Percentiles rank a stretch among this genome's conserved stretches.
phyloP scores from a whole-genome alignment of 2,797 vertebrate genomes.

The Oreochromis mossambicus region DNA sequence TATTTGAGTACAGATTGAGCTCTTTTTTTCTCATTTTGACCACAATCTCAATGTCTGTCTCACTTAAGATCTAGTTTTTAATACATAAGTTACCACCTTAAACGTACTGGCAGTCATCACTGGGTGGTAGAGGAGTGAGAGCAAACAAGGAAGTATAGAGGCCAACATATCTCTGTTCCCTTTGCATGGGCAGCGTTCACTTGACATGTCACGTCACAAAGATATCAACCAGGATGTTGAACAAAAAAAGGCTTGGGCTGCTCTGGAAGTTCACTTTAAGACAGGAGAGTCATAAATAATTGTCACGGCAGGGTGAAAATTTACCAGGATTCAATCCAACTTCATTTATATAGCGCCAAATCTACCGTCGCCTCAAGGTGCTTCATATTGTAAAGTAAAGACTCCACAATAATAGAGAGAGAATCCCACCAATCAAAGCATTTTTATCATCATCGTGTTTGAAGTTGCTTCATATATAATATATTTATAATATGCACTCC shows the following conservation, averaged over 20 bases:
- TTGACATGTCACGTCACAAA: not conserved
- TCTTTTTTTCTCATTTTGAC: not conserved
- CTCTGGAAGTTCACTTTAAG: not conserved
- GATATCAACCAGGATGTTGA: not conserved
- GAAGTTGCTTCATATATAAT: not conserved
- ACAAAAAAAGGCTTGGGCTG: not conserved
- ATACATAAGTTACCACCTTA: not conserved
- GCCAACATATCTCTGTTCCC: not conserved
- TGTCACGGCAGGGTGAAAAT: not conserved
- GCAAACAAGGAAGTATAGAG: conserved; percentile 10
- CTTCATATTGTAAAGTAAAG: not conserved
- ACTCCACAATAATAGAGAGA: not conserved
- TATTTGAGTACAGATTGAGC: not conserved
- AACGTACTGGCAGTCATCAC: not conserved
- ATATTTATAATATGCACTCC: not conserved
- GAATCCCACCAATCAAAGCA: not conserved
- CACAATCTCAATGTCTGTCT: not conserved
- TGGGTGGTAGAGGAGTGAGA: not conserved
- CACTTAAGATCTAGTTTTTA: not conserved
- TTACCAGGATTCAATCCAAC: not conserved
- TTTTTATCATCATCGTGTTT: not conserved
- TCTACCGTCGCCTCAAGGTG: not conserved
- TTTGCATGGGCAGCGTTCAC: not conserved
- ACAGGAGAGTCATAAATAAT: not conserved
- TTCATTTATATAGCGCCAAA: not conserved